Conservation (phyloP, 2,113 vertebrate genomes). For the Zapus hudsonius region DNA sequence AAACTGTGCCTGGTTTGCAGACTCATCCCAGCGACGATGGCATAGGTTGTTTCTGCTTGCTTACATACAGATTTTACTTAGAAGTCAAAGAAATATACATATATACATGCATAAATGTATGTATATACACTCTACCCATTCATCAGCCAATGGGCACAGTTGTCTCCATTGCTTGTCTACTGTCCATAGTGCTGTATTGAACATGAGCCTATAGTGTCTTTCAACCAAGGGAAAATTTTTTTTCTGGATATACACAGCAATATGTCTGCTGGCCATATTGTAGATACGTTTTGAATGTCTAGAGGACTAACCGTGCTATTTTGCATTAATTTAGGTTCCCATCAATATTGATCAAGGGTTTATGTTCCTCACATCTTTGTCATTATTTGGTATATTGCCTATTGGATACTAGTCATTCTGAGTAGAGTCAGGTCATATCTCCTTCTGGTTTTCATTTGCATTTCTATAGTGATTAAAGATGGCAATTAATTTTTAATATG, state of each 20-base stretch:
- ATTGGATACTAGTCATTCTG: no score
- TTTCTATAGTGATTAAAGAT: not conserved
- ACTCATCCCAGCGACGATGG: not conserved
- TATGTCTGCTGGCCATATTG: not conserved
- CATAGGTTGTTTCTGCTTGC: not conserved
- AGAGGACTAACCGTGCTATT: not conserved
- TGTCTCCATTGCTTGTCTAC: not conserved
- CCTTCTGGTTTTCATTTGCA: no score
- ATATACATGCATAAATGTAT: not conserved
- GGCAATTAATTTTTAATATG: not conserved
- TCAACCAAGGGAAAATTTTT: no score
- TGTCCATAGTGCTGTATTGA: not conserved
- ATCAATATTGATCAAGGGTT: no score
- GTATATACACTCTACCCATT: not conserved
- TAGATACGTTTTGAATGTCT: not conserved
- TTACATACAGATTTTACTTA: not conserved
- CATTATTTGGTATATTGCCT: not conserved
- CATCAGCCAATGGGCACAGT: not conserved
- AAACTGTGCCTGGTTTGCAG: no score
- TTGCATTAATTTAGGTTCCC: no score
- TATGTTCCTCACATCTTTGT: no score
- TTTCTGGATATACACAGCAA: no score
- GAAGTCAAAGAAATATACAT: constrained; percentile 17
- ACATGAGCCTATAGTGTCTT: no score
- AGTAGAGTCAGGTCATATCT: no score